phyloP scores from a whole-genome alignment of 2,888 invertebrate species.

The Onchidella celtica region DNA sequence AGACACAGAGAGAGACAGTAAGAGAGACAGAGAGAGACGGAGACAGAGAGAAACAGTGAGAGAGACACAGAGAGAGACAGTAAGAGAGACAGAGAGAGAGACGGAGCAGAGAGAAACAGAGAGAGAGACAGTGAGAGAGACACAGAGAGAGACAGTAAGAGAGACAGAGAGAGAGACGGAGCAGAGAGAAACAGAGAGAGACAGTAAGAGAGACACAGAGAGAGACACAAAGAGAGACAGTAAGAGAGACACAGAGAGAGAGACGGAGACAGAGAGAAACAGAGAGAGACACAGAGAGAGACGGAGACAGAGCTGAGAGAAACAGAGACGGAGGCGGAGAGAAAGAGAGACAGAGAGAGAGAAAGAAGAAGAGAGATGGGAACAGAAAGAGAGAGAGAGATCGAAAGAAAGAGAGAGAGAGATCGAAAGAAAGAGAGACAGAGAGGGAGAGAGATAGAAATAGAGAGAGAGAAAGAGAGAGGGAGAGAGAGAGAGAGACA shows the following conservation, averaged over 20 bases:
- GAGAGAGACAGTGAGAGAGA: background rate
- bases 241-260: background rate
- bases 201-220: background rate
- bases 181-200: background rate
- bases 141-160: background rate
- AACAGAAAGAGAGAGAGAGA: conserved; percentile 1
- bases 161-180: background rate
- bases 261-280: background rate
- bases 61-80: background rate
- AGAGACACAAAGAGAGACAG: background rate
- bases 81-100: background rate
- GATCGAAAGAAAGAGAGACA: background rate
- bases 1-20: conserved; percentile 18
- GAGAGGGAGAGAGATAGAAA: conserved; percentile 10
- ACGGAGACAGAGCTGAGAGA: background rate
- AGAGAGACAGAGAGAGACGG: conserved; percentile 3
- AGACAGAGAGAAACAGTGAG: background rate
- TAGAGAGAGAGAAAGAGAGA: conserved; percentile 22
- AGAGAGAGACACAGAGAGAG: background rate
- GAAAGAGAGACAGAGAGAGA: background rate
- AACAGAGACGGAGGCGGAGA: background rate
- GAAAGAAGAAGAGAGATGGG: background rate
- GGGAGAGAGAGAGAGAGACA: conserved; percentile 26
- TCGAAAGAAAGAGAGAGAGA: background rate
- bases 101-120: background rate